Evolutionary conservation across 2,113 vertebrate genomes (phyloP), one percentile per base, ranked within the genome.

Genomic region (Emydura subglobosa): DNA sequence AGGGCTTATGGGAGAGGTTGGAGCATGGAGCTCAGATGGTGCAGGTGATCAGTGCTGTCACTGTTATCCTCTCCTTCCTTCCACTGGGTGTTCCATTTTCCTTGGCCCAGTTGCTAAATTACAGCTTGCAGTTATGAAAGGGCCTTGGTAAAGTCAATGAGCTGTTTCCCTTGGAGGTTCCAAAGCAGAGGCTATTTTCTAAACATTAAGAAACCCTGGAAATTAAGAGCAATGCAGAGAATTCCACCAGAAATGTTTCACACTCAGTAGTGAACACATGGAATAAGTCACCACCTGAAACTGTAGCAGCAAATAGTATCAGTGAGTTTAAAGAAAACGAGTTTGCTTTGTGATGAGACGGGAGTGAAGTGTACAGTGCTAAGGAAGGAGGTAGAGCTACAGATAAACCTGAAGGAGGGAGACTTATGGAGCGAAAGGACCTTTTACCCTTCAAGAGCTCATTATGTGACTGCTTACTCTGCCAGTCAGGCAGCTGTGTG

Each of bases 231-330:
- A 7, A 2, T 44, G 85, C 47, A 49, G 49, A 83, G 54, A 91
- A 93, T 88, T 91, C 68, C 54, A 61, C 47, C 89, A 89, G 72
- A 53, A 27, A 17, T 1, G 22, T 27, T n/a, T 49, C 0, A 0
- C 54, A 78, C 31, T 86, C 72, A 59, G 72, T 88, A 55, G 59
- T 72, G 61, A 92, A 49, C 84, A 72, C 86, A 50, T 54, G 61
- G 84, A 95, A 79, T 61, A 87, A 91, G 44, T 93, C 93, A 83
- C n/a, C 39, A 51, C 39, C 21, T 51, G 72, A 86, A 88, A 88
- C 7, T 47, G 39, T 29, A 39, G 44, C 53, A 83, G 78, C 27
- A 83, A 54, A 72, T 90, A 85, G 85, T 83, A 82, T 61, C 84
- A 88, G 54, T 39, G 65, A 55, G 34, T 42, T 89, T 7, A 2